phyloP scores from a whole-genome alignment of 2,797 vertebrate species.

The Platyrinchus mystaceus region DNA sequence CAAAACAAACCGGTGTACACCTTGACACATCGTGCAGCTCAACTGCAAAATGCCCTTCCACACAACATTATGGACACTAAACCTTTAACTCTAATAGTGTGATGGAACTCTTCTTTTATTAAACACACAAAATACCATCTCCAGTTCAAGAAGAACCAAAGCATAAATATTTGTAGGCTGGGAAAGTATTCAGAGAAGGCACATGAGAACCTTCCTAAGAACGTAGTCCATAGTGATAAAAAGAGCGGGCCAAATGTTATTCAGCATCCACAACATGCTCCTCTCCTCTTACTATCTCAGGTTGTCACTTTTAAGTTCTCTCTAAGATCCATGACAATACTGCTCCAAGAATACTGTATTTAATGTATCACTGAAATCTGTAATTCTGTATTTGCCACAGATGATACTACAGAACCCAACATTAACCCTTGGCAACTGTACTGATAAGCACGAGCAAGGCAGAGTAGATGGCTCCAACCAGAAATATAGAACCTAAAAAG shows the following conservation, averaged over 20 bases:
- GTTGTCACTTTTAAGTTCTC: not conserved
- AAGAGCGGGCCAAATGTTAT: not conserved
- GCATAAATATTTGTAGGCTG: not conserved
- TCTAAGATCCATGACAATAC: not conserved
- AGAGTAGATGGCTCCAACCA: not conserved
- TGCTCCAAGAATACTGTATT: not conserved
- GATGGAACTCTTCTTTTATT: not conserved
- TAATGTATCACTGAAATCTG: not conserved
- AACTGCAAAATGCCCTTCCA: not conserved
- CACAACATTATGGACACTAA: not conserved
- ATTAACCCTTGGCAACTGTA: not conserved
- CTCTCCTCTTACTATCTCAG: not conserved
- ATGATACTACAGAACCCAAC: not conserved
- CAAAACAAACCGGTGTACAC: not conserved
- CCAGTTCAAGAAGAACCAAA: not conserved
- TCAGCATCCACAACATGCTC: not conserved
- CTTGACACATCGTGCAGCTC: not conserved
- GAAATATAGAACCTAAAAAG: not conserved
- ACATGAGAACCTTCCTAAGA: not conserved
- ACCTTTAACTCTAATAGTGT: not conserved
- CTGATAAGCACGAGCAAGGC: not conserved
- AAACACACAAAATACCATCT: not conserved
- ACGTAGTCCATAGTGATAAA: not conserved
- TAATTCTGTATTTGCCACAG: not conserved
- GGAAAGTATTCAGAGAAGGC: not conserved